phyloP scores from a whole-genome alignment of 2,888 invertebrate genomes.

The Dyspetes luteomarginatus region DNA sequence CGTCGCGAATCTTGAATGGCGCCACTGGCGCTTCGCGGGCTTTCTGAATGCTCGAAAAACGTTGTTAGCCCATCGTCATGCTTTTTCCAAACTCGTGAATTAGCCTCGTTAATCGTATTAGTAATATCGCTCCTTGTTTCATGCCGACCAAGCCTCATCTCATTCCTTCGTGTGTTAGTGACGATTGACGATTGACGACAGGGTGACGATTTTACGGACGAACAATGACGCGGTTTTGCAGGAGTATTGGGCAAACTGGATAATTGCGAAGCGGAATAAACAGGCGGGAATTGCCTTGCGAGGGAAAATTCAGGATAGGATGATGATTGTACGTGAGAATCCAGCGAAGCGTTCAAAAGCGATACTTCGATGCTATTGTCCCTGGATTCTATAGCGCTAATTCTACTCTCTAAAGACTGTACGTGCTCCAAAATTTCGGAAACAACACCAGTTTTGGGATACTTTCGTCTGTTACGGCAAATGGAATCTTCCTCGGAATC shows the following conservation, averaged over 20 bases:
- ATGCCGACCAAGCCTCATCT: slow-evolving; percentile 48
- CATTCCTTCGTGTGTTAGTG: slow-evolving; percentile 65
- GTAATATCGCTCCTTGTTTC: slow-evolving; percentile 38
- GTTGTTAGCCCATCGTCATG: slow-evolving; percentile 73
- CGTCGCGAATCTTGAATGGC: not conserved
- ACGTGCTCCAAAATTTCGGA: slow-evolving; percentile 87
- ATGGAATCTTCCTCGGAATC: slow-evolving; percentile 84
- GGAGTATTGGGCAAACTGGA: slow-evolving; percentile 75
- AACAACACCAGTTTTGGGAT: slow-evolving; percentile 84
- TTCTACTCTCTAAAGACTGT: slow-evolving; percentile 85
- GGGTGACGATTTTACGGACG: slow-evolving; percentile 79
- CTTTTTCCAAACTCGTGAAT: slow-evolving; percentile 68
- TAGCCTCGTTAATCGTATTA: slow-evolving; percentile 69
- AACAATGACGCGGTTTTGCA: slow-evolving; percentile 72
- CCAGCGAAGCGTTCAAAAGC: slow-evolving; percentile 50
- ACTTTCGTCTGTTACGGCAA: slow-evolving; percentile 49
- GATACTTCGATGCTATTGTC: slow-evolving; percentile 77
- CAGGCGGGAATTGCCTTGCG: slow-evolving; percentile 64
- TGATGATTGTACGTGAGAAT: slow-evolving; percentile 16
- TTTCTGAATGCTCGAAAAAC: slow-evolving; percentile 65
- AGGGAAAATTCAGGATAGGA: slow-evolving; percentile 33
- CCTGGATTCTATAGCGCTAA: slow-evolving; percentile 84
- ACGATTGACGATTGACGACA: slow-evolving; percentile 47
- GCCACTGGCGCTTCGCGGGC: slow-evolving; percentile 54
- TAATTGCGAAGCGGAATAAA: slow-evolving; percentile 73